Percentiles rank a stretch among this genome's conserved stretches.
These are phyloP conservation scores for Chirona hameri DNA, from an alignment of 2,888 invertebrate genomes.

Conservation along the genomic window DNA sequence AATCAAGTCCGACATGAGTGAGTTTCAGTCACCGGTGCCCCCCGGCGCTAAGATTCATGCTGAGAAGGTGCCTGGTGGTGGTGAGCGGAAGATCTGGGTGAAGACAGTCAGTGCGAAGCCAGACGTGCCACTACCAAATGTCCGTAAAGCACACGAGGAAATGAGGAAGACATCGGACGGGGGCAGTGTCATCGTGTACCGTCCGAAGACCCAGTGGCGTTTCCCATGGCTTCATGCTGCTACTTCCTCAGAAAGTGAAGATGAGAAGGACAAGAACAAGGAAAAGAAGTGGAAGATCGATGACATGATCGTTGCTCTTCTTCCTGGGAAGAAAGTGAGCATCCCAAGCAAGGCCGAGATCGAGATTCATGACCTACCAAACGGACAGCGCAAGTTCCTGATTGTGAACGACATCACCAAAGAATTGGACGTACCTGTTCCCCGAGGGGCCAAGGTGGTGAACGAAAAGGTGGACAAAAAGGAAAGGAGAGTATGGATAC, in stretches of 20 bases:
- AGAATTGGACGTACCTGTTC: not conserved
- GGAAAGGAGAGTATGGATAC: not conserved
- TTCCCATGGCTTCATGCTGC: not conserved
- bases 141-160: conserved; percentile 1
- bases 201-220: conserved; percentile 9
- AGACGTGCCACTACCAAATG: not conserved
- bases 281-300: conserved; percentile 12
- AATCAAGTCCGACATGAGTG: not conserved
- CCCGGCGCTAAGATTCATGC: not conserved
- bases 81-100: conserved; percentile 1
- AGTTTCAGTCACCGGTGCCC: not conserved
- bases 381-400: not conserved
- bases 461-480: conserved; percentile 1
- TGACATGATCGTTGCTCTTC: not conserved
- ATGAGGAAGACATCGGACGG: not conserved
- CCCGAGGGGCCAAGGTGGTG: not conserved
- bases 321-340: conserved; percentile 1
- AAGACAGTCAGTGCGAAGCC: conserved; percentile 1
- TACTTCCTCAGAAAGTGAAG: not conserved
- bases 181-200: not conserved
- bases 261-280: not conserved
- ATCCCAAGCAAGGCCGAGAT: not conserved
- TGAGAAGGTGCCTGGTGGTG: not conserved
- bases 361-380: not conserved
- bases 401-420: not conserved